Evolutionary conservation across 2,797 vertebrate species (phyloP).

Genomic region (Tokudaia tokunoshimensis): DNA sequence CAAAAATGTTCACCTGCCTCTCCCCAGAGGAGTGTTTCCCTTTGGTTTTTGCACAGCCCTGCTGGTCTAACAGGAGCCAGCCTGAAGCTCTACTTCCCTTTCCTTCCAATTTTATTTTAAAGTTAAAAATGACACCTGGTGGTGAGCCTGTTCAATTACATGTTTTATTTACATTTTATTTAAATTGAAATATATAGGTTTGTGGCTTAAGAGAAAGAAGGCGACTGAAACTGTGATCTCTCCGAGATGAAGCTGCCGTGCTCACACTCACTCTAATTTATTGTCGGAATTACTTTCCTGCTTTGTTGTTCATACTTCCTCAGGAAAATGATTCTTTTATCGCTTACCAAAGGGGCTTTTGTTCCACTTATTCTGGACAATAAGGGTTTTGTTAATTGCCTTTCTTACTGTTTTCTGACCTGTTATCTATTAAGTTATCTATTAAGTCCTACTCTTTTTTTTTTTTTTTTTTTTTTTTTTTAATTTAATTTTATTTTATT

Average conservation of each 20-base stretch:
- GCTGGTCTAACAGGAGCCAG: neutral
- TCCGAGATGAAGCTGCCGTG: neutral
- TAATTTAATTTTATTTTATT: too few species aligned
- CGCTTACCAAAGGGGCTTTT: neutral
- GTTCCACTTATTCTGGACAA: slow-evolving; percentile 7
- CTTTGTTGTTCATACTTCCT: neutral
- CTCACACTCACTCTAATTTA: neutral
- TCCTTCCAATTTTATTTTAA: neutral
- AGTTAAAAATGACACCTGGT: slow-evolving; percentile 81
- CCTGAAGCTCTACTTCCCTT: neutral
- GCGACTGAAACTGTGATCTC: neutral
- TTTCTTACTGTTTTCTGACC: neutral
- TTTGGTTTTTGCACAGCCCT: neutral
- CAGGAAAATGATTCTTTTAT: neutral
- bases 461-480: too few species aligned
- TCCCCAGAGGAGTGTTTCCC: neutral
- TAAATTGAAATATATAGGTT: neutral
- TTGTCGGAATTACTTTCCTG: neutral
- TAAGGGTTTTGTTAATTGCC: neutral
- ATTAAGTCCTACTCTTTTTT: neutral
- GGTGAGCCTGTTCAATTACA: slow-evolving; percentile 71
- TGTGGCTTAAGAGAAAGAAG: slow-evolving; percentile 46
- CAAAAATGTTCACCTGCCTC: neutral
- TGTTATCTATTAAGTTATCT: too few species aligned
- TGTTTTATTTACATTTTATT: slow-evolving; percentile 40